Base-by-base conservation (phyloP, 2,797 vertebrate genomes). In the Halcyon leucocephala region DNA sequence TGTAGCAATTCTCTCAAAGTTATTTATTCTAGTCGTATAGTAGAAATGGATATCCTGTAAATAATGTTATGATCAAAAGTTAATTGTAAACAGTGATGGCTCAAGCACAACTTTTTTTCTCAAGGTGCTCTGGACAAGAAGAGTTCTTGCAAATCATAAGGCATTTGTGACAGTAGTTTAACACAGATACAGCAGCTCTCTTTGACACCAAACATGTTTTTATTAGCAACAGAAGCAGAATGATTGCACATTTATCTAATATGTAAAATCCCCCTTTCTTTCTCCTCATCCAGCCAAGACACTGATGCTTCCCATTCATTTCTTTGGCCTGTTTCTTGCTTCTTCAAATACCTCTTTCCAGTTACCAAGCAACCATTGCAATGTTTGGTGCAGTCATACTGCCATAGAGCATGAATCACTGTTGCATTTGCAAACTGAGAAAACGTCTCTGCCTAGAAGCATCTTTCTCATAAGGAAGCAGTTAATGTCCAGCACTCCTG, bases 361-460 rank as follows among this genome's bases (percentile, higher is more conserved):
- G 87, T 94, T 95, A 82, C 95, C 80, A 90, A 77, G 95, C 87
- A 95, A 96, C 90, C 55, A 64, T 84, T 82, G 87, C 28, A 2
- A 79, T 91, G 60, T 90, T 96, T 95, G 70, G 58, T 93, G 62
- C 72, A 88, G 66, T 90, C 46, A 9, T 44, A 24, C 22, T 82
- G 51, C 65, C 69, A 76, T 31, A 72, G 80, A 74, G 10, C 82
- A 46, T 28, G 79, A 92, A 86, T 94, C 66, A 66, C 54, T 55
- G 46, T 76, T 95, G 49, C 35, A 69, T 20, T 91, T 83, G 74
- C 29, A 76, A 79, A 62, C 76, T 69, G 39, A 84, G 93, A 66
- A 51, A 48, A n/a, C 15, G 44, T 72, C 49, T 93, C 28, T 74
- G 77, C 57, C 61, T 35, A 65, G 73, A 80, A 69, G 28, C 39